Evolutionary conservation across 2,888 invertebrate genomes (phyloP).

Genomic region (Balanococcus diminutus): DNA sequence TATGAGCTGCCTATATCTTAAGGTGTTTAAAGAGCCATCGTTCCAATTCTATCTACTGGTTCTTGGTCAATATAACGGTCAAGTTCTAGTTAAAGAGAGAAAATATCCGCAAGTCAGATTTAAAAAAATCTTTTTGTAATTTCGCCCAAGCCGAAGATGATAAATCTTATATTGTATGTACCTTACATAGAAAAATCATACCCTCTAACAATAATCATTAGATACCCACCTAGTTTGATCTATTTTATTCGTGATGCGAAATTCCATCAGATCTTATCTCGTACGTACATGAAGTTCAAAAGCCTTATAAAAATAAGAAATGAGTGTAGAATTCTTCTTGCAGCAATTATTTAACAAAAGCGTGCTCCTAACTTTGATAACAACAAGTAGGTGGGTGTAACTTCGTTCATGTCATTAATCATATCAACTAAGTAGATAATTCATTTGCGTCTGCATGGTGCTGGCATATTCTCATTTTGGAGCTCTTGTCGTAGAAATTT

Average conservation of each 20-base stretch:
- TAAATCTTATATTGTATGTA: neutral
- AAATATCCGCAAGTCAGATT: neutral
- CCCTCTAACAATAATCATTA: neutral
- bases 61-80: conserved; percentile 43
- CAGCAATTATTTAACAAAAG: neutral
- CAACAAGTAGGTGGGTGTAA: neutral
- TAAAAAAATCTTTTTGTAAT: neutral
- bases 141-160: neutral
- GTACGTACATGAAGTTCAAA: neutral
- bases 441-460: neutral
- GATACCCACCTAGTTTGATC: neutral
- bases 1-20: conserved; percentile 7
- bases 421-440: neutral
- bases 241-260: neutral
- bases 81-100: neutral
- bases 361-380: neutral
- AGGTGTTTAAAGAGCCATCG: conserved; percentile 12
- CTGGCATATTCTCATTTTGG: neutral
- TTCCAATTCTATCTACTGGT: conserved; percentile 21
- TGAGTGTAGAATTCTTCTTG: neutral
- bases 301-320: neutral
- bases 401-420: conserved; percentile 13
- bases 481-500: neutral
- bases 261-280: neutral
- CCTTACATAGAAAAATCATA: neutral